These are phyloP conservation scores for Acronicta leporina DNA, from an alignment of 2,888 invertebrate species.

Conservation along the genomic window DNA sequence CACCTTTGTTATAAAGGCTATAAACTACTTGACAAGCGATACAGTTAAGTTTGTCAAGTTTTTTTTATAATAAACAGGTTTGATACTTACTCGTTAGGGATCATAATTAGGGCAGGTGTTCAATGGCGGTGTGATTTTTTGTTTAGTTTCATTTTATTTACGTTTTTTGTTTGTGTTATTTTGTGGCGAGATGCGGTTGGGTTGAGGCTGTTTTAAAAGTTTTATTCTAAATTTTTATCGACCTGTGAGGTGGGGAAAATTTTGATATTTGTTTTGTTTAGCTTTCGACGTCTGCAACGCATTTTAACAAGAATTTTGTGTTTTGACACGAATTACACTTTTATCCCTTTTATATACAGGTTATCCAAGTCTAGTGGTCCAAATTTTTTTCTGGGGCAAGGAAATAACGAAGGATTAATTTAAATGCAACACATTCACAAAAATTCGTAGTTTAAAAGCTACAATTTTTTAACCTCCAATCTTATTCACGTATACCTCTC, in stretches of 20 bases:
- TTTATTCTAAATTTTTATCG: conserved; percentile 21
- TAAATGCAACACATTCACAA: no score
- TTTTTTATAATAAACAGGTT: conserved; percentile 73
- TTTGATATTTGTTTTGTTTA: not conserved
- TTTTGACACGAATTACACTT: no score
- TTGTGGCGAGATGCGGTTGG: conserved; percentile 46
- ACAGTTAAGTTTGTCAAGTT: conserved; percentile 57
- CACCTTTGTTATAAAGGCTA: not conserved
- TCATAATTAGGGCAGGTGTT: conserved; percentile 84
- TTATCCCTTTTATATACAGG: no score
- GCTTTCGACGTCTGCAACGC: no score
- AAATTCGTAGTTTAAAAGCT: no score
- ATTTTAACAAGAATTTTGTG: no score
- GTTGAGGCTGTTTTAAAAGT: conserved; percentile 26
- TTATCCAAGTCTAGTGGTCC: no score
- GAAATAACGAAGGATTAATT: no score
- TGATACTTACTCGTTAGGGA: conserved; percentile 67
- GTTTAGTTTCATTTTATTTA: conserved; percentile 59
- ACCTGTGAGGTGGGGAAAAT: conserved; percentile 9
- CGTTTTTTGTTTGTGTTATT: conserved; percentile 49
- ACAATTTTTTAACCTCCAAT: no score
- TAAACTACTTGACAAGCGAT: conserved; percentile 14
- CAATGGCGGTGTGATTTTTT: conserved; percentile 71
- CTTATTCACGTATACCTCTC: no score
- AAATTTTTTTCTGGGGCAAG: no score